These are phyloP conservation scores for Callipepla squamata DNA, from an alignment of 2,113 vertebrate species.

Conservation along the genomic window DNA sequence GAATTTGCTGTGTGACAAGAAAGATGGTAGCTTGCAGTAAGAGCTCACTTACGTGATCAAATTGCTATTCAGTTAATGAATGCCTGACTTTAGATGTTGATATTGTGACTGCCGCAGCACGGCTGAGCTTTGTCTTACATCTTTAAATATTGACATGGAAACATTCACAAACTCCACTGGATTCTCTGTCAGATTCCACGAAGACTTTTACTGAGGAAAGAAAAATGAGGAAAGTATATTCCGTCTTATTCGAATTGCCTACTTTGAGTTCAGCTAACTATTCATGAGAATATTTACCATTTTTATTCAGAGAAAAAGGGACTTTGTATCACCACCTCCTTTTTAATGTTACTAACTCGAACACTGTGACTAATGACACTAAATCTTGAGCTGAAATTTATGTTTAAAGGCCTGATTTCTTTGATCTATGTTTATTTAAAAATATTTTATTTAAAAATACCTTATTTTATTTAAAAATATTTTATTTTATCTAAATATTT, in stretches of 20 bases:
- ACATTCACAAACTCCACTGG: not conserved
- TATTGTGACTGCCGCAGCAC: not conserved
- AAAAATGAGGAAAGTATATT: not conserved
- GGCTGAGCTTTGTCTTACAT: not conserved
- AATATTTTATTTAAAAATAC: too few species aligned
- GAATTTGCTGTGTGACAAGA: not conserved
- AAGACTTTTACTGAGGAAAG: not conserved
- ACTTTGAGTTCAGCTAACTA: not conserved
- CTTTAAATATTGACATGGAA: not conserved
- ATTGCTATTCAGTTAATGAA: not conserved
- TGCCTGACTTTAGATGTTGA: not conserved
- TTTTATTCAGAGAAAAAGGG: not conserved
- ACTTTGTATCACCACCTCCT: not conserved
- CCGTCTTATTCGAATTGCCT: not conserved
- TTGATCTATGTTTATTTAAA: not conserved
- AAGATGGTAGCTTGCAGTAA: not conserved
- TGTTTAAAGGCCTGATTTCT: not conserved
- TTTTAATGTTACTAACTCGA: not conserved
- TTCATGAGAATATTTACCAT: not conserved
- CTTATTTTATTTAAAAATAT: too few species aligned
- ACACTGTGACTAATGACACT: not conserved
- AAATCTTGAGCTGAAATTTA: not conserved
- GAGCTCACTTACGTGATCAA: not conserved
- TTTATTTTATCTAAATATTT: too few species aligned
- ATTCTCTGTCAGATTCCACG: not conserved